Evolutionary conservation across 1,140 invertebrate species (phyloP), one percentile per base, ranked within the genome.

Genomic region (Drosophila oshimai): DNA sequence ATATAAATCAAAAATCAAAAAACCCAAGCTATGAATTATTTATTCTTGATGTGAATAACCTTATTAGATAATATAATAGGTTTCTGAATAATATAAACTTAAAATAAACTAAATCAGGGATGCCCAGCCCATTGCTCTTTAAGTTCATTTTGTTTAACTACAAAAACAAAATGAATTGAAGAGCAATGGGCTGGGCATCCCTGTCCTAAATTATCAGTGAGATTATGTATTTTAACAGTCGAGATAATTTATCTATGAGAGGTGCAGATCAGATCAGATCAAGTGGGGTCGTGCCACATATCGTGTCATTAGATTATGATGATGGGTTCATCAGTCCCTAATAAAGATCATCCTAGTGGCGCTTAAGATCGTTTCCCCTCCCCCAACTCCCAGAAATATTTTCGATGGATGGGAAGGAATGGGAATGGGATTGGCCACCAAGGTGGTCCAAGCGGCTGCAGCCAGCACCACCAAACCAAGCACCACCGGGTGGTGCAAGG

Each of bases 401-500:
- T 44, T 26, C 41, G 22, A 44, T 55, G 22, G 18, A 24, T n/a
- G 4, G 4, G 12, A 20, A 15, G 34, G 24, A 4, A 1, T 15
- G n/a, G 17, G 7, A 10, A 10, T 55, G 42, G 20, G 3, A 57
- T 58, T 29, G 24, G 53, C 80, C 57, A 58, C 72, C 74, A 84
- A 84, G 80, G 79, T 84, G 79, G 79, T 84, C 79, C 74, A 49
- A 65, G 65, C 57, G 79, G 77, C 67, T 55, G 64, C 45, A 33
- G 58, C 47, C 47, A 34, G 47, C 31, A 22, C 57, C 57, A 61
- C 71, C 80, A n/a, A n/a, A n/a, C n/a, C n/a, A n/a, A 34, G 47
- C 31, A 22, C 57, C 57, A 61, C 71, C 80, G 81, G 80, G 80
- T 81, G 80, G 80, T 73, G 81, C 80, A 84, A 73, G 65, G 80